Conservation (phyloP, 2,888 invertebrate species). For the Leptopilina myrica region DNA sequence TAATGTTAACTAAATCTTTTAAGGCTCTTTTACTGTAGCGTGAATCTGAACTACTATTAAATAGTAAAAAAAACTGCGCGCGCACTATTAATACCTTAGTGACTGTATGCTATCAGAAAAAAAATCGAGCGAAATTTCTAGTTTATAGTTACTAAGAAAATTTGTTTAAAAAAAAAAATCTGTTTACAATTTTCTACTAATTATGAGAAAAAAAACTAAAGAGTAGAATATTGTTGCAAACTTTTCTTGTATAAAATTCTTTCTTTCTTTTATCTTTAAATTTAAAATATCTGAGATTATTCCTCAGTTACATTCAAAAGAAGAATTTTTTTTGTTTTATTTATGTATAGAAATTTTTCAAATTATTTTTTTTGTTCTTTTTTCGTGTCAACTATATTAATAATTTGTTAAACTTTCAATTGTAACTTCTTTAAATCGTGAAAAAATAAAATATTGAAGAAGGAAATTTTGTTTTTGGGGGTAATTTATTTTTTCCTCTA, state of each 20-base stretch:
- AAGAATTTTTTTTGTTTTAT: too few species aligned
- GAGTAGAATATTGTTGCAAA: neutral
- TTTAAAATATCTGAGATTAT: neutral
- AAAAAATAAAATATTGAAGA: neutral
- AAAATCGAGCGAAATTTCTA: slow-evolving; percentile 59
- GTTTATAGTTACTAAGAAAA: slow-evolving; percentile 62
- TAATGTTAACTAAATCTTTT: slow-evolving; percentile 72
- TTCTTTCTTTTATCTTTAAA: neutral
- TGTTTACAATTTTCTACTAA: slow-evolving; percentile 33
- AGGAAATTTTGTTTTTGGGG: neutral
- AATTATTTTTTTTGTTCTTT: too few species aligned
- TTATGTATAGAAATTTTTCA: too few species aligned
- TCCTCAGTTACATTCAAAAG: too few species aligned
- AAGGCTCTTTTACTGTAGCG: slow-evolving; percentile 67
- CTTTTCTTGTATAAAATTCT: neutral
- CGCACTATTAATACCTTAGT: slow-evolving; percentile 67
- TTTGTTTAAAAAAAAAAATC: slow-evolving; percentile 50
- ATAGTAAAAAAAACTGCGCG: slow-evolving; percentile 55
- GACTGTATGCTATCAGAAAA: slow-evolving; percentile 59
- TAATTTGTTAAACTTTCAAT: too few species aligned
- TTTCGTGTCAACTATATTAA: too few species aligned
- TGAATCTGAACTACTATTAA: slow-evolving; percentile 63
- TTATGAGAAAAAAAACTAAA: neutral
- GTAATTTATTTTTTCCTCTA: neutral
- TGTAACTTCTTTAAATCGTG: neutral